Percentiles rank a stretch among this genome's conserved stretches.
These are phyloP conservation scores for Spermophilus dauricus DNA, from an alignment of 2,113 vertebrate species.

Conservation along the genomic window DNA sequence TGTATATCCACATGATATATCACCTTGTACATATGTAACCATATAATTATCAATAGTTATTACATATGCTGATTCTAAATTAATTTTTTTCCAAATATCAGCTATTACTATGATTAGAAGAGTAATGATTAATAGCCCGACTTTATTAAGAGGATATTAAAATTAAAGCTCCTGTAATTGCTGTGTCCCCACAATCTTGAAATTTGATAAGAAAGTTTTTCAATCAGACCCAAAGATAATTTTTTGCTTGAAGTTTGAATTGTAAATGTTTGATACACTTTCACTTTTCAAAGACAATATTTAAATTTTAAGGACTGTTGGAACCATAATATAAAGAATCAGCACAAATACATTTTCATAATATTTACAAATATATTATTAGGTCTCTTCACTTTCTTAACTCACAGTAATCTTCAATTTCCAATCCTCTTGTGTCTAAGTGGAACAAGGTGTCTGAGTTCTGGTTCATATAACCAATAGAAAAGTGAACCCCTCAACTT, in stretches of 20 bases:
- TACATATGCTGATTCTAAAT: background rate
- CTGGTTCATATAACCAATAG: background rate
- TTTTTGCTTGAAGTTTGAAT: background rate
- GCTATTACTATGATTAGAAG: background rate
- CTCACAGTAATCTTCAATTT: background rate
- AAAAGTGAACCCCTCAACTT: background rate
- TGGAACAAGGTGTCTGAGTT: background rate
- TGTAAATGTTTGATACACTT: background rate
- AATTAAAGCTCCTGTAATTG: background rate
- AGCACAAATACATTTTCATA: background rate
- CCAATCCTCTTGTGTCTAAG: background rate
- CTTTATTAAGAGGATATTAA: background rate
- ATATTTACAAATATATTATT: background rate
- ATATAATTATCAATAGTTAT: background rate
- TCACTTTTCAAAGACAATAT: background rate
- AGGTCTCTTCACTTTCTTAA: background rate
- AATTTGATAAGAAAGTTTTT: background rate
- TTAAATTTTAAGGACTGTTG: background rate
- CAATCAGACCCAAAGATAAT: background rate
- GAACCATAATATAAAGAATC: background rate
- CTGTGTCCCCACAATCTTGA: background rate
- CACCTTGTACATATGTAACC: background rate
- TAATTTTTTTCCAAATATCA: background rate
- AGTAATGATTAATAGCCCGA: background rate
- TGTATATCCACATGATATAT: background rate